These are phyloP conservation scores for Pardalotus punctatus DNA, from an alignment of 2,113 vertebrate genomes.

Conservation along the genomic window DNA sequence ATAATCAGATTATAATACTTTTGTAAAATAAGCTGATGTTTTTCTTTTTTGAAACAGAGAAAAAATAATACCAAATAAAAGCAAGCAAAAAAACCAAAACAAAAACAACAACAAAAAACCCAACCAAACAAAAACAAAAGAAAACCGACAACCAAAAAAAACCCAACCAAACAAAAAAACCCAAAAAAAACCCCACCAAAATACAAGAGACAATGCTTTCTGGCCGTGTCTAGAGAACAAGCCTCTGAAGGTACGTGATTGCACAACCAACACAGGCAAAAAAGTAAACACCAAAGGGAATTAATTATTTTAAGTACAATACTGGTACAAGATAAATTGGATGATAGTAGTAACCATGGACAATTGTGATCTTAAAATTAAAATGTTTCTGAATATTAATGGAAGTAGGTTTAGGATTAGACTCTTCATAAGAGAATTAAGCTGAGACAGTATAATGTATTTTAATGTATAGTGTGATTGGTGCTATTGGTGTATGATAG, in stretches of 20 bases:
- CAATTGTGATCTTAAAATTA: background rate
- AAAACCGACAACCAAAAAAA: background rate
- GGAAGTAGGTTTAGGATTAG: background rate
- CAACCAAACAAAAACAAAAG: background rate
- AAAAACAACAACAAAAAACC: background rate
- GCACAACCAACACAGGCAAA: background rate
- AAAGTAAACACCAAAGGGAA: background rate
- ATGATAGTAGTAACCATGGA: background rate
- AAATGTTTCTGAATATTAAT: background rate
- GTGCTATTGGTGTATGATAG: background rate
- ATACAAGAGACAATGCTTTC: background rate
- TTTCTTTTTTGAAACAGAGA: background rate
- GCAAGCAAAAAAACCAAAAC: background rate
- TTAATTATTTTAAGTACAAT: background rate
- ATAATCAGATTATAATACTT: background rate
- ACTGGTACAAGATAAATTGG: background rate
- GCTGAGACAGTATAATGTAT: background rate
- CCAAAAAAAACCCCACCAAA: accelerated
- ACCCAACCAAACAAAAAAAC: background rate
- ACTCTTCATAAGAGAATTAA: background rate
- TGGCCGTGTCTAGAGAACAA: background rate
- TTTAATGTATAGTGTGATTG: background rate
- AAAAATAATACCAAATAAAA: no score
- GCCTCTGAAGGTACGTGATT: background rate
- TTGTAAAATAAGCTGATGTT: background rate